Conservation (phyloP, 2,113 vertebrate species). For the Egretta garzetta region DNA sequence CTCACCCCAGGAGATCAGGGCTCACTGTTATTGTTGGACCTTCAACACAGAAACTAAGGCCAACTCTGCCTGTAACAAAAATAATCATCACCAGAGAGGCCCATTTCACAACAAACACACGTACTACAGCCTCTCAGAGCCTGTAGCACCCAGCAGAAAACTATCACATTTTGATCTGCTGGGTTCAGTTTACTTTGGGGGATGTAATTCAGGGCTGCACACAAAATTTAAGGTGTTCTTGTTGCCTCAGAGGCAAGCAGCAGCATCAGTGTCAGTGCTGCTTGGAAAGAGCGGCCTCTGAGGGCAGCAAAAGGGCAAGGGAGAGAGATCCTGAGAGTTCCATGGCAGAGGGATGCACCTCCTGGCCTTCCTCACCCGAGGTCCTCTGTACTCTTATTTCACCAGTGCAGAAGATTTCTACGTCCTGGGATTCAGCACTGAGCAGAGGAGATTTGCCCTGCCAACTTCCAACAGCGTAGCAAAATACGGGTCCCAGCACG, state of each 20-base stretch:
- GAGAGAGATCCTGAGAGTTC: not conserved
- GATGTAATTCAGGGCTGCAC: not conserved
- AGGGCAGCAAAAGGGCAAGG: not conserved
- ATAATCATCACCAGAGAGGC: conserved; percentile 42
- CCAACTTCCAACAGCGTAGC: not conserved
- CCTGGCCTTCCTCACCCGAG: not conserved
- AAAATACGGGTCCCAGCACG: not conserved
- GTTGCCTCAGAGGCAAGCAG: not conserved
- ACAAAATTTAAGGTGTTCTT: not conserved
- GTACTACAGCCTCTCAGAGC: conserved; percentile 7
- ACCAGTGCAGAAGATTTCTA: not conserved
- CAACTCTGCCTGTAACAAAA: conserved; percentile 58
- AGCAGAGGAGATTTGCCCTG: not conserved
- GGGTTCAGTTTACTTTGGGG: not conserved
- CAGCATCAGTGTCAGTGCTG: not conserved
- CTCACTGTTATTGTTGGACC: conserved; percentile 51
- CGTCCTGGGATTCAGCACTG: not conserved
- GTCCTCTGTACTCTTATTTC: not conserved
- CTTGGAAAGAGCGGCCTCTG: not conserved
- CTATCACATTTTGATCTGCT: not conserved
- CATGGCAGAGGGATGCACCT: not conserved
- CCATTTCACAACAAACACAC: conserved; percentile 14
- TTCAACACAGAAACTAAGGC: conserved; percentile 44
- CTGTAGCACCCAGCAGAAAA: not conserved
- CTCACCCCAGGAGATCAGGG: conserved; percentile 11